phyloP scores from a whole-genome alignment of 2,888 invertebrate genomes.

The Torymus aiolomorphi region DNA sequence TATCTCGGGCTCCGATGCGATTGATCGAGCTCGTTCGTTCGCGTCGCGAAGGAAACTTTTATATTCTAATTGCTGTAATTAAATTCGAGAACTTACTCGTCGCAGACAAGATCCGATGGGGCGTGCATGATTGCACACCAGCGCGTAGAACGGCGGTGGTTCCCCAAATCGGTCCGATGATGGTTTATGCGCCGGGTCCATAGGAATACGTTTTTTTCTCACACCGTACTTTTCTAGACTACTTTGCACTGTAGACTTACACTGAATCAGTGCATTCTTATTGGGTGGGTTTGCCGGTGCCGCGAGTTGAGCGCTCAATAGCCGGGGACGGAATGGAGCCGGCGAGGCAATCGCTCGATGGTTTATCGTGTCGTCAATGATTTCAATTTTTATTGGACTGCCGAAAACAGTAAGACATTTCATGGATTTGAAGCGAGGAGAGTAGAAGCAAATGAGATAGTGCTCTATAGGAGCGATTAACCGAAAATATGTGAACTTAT shows the following conservation, averaged over 20 bases:
- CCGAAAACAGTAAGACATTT: slow-evolving; percentile 70
- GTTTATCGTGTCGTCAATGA: slow-evolving; percentile 63
- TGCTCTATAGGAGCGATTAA: slow-evolving; percentile 65
- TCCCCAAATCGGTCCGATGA: slow-evolving; percentile 1
- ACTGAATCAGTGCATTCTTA: background rate
- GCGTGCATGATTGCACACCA: slow-evolving; percentile 25
- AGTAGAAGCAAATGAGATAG: slow-evolving; percentile 42
- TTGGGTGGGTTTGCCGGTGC: background rate
- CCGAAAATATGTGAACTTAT: slow-evolving; percentile 71
- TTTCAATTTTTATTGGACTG: slow-evolving; percentile 66
- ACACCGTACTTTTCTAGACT: no score
- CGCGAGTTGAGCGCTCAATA: background rate
- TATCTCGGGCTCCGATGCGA: slow-evolving; percentile 62
- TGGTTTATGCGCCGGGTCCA: slow-evolving; percentile 6
- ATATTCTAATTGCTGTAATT: slow-evolving; percentile 71
- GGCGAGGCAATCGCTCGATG: slow-evolving; percentile 45
- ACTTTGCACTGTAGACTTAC: no score
- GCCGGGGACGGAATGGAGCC: slow-evolving; percentile 46
- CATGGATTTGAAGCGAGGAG: slow-evolving; percentile 67
- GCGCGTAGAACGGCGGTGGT: slow-evolving; percentile 2
- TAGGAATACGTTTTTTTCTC: background rate
- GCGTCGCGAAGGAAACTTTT: slow-evolving; percentile 64
- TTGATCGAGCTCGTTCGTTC: slow-evolving; percentile 63
- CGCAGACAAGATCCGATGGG: slow-evolving; percentile 41
- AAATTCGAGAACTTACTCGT: slow-evolving; percentile 71